A percentile compares a stretch with the other conserved stretches of the same genome.
These are phyloP conservation scores for Cavia aperea DNA, from an alignment of 2,113 vertebrate genomes.

Conservation along the genomic window DNA sequence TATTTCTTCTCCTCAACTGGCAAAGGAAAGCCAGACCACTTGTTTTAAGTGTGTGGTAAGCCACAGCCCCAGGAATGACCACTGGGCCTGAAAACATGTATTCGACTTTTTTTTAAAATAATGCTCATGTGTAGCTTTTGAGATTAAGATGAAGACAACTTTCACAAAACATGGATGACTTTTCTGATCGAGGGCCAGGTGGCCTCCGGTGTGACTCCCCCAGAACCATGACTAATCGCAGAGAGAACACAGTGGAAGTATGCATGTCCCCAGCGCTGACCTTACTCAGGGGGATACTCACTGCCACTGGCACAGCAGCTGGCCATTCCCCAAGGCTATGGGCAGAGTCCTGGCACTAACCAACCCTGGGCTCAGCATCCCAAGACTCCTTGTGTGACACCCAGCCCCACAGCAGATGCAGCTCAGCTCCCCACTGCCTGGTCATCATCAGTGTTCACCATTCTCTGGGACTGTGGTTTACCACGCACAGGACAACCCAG, in stretches of 20 bases:
- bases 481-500: neutral
- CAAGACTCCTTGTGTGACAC: neutral
- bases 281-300: neutral
- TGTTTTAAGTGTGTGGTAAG: neutral
- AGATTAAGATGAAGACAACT: conserved; percentile 16
- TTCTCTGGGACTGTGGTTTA: neutral
- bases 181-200: neutral
- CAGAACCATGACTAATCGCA: neutral
- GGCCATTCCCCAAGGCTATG: neutral
- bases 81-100: neutral
- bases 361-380: neutral
- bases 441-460: no score
- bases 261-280: neutral
- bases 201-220: neutral
- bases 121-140: neutral
- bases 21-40: neutral
- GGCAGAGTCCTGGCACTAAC: neutral
- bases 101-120: neutral
- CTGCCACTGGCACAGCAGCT: neutral
- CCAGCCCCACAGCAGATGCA: neutral
- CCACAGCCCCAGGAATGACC: neutral
- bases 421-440: neutral
- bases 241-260: neutral
- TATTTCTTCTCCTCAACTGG: neutral
- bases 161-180: conserved; percentile 1